Percentiles rank a stretch among this genome's conserved stretches.
phyloP scores from a whole-genome alignment of 1,140 invertebrate genomes.

The Pseudomyrmex flavicornis region DNA sequence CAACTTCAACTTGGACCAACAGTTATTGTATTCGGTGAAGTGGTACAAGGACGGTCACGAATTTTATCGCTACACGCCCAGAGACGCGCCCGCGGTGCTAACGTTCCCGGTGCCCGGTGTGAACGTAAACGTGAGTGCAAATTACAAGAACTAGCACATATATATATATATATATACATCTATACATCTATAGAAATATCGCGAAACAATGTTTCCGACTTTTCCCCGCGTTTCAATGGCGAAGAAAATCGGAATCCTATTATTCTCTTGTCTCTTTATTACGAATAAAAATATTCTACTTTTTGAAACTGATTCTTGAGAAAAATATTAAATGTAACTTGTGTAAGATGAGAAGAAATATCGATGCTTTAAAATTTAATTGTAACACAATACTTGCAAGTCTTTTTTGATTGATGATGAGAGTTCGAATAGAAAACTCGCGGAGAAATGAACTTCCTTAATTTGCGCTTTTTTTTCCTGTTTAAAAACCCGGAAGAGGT shows the following conservation, averaged over 20 bases:
- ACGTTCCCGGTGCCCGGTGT: constrained; percentile 91
- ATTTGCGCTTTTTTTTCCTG: not conserved
- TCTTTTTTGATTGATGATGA: not conserved
- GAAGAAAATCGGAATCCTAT: not conserved
- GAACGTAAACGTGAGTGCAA: constrained; percentile 91
- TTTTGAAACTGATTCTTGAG: not conserved
- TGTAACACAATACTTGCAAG: too few species aligned
- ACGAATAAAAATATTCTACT: not conserved
- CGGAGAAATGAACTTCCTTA: not conserved
- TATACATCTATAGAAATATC: not conserved
- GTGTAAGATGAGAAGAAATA: not conserved
- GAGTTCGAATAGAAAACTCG: too few species aligned
- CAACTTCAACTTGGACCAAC: constrained; percentile 91
- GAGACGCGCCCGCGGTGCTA: constrained; percentile 90
- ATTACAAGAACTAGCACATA: constrained; percentile 1
- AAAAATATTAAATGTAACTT: constrained; percentile 2
- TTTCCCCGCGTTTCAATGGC: not conserved
- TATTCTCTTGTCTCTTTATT: constrained; percentile 3
- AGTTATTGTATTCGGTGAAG: constrained; percentile 93
- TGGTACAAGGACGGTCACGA: constrained; percentile 96
- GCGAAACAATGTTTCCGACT: not conserved
- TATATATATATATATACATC: too few species aligned
- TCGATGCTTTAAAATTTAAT: not conserved
- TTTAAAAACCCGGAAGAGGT: not conserved
- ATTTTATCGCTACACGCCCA: constrained; percentile 93